Percentiles rank a stretch among this genome's conserved stretches.
Evolutionary conservation across 1,140 invertebrate species (phyloP).

Genomic region (Tetramorium parvispinum): DNA sequence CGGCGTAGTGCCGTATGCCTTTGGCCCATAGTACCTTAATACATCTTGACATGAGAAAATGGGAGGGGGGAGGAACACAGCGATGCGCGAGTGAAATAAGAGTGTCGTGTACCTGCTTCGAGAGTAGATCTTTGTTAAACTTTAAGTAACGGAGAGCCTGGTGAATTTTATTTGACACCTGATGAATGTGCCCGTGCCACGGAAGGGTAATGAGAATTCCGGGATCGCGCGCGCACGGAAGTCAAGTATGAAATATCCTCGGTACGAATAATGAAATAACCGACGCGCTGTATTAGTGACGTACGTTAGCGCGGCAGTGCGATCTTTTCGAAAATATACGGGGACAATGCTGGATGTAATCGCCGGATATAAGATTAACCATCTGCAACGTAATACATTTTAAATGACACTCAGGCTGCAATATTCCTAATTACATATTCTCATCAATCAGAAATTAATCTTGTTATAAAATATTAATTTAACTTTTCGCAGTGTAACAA

Average conservation of each 20-base stretch:
- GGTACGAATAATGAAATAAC: slow-evolving; percentile 65
- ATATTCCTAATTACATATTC: not conserved
- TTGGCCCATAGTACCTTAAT: slow-evolving; percentile 33
- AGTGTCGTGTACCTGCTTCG: slow-evolving; percentile 30
- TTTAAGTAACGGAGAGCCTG: slow-evolving; percentile 58
- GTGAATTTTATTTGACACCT: slow-evolving; percentile 74
- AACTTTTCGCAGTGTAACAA: not conserved
- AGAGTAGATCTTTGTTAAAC: slow-evolving; percentile 71
- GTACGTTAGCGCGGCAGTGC: not conserved
- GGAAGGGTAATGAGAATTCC: slow-evolving; percentile 73
- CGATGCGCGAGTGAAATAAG: slow-evolving; percentile 50
- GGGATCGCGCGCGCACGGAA: slow-evolving; percentile 52
- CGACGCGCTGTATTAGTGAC: slow-evolving; percentile 28
- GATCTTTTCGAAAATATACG: slow-evolving; percentile 8
- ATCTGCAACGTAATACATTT: not conserved
- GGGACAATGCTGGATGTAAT: not conserved
- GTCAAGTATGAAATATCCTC: slow-evolving; percentile 65
- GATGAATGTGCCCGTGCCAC: slow-evolving; percentile 69
- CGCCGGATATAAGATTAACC: not conserved
- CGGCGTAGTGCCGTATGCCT: not conserved
- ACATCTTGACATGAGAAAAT: slow-evolving; percentile 46
- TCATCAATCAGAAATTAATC: not conserved
- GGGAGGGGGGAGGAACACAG: too few relatives aligned
- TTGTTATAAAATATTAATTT: not conserved
- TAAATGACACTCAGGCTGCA: not conserved